phyloP scores from a whole-genome alignment of 2,888 invertebrate genomes.

The Germaria angustata region DNA sequence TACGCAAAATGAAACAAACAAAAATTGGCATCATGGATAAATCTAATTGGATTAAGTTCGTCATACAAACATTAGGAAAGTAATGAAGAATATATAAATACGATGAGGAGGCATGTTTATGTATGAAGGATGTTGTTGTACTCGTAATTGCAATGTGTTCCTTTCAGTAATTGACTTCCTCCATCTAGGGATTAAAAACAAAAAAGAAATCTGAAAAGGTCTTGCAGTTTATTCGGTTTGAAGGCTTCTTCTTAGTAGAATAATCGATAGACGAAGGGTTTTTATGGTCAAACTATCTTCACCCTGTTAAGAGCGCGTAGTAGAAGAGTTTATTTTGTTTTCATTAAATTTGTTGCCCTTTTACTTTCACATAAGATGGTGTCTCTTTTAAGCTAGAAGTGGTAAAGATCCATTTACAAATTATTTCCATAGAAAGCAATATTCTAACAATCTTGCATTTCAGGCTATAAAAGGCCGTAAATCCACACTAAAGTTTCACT shows the following conservation, averaged over 20 bases:
- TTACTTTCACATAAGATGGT: too few relatives aligned
- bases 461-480: too few relatives aligned
- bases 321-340: too few relatives aligned
- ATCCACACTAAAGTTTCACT: too few relatives aligned
- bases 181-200: background rate
- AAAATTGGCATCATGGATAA: slow-evolving; percentile 34
- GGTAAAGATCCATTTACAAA: too few relatives aligned
- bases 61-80: slow-evolving; percentile 36
- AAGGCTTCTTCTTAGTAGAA: background rate
- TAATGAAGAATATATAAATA: background rate
- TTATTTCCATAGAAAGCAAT: too few relatives aligned
- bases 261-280: background rate
- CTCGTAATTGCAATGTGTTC: too few relatives aligned
- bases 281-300: too few relatives aligned
- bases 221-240: background rate
- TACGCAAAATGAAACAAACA: background rate
- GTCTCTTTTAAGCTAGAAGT: too few relatives aligned
- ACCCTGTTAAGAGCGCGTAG: too few relatives aligned
- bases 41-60: slow-evolving; percentile 69
- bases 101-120: background rate
- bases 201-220: background rate
- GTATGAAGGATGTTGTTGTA: background rate
- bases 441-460: too few relatives aligned
- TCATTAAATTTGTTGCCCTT: too few relatives aligned
- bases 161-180: slow-evolving; percentile 5